phyloP scores from a whole-genome alignment of 2,888 invertebrate genomes.

The Dexiosoma caninum region DNA sequence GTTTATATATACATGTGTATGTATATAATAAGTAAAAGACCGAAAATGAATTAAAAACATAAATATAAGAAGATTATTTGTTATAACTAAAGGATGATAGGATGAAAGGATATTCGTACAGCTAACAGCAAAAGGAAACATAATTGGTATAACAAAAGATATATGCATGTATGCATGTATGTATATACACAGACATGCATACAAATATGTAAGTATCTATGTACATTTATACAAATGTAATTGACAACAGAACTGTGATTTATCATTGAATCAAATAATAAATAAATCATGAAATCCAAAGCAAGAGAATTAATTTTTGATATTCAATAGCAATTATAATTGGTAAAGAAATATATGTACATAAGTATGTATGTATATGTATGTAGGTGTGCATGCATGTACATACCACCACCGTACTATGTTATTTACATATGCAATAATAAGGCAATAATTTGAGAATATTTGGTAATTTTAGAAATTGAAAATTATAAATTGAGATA shows the following conservation, averaged over 20 bases:
- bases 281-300: neutral
- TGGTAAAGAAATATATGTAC: neutral
- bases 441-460: no score
- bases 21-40: neutral
- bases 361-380: neutral
- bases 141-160: neutral
- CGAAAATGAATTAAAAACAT: constrained; percentile 29
- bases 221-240: no score
- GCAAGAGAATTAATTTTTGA: neutral
- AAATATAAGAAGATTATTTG: constrained; percentile 22
- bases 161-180: no score
- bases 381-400: neutral
- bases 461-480: neutral
- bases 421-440: no score
- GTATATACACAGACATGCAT: no score
- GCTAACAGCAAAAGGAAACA: constrained; percentile 4
- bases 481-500: neutral
- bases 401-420: no score
- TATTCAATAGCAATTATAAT: neutral
- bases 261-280: neutral
- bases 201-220: no score
- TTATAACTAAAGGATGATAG: constrained; percentile 43
- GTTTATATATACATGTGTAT: no score
- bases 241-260: neutral
- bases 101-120: constrained; percentile 29